Base-by-base conservation (phyloP, 1,140 invertebrate species). In the Varroa destructor region DNA sequence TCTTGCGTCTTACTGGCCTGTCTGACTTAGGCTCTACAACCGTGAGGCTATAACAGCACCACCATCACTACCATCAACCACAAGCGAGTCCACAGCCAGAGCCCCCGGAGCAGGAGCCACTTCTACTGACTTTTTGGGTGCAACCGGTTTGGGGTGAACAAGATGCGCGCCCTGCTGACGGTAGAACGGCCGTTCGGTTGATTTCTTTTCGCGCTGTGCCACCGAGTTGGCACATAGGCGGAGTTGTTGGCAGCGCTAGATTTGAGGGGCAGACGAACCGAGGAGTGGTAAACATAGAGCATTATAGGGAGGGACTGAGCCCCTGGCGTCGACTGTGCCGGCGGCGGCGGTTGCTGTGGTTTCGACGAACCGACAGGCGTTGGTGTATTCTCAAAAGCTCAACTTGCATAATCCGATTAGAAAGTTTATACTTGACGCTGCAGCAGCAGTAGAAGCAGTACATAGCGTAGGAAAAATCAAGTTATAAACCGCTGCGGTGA, bases 381-480 rank as follows among this genome's bases (percentile, higher is more conserved):
- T 51, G 46, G 46, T 51, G 46, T 51, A 51, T 67, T 40, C 61
- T 67, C 61, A 67, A 67, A 67, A 67, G 61, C 40, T 46, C 40
- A 67, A 67, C 61, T 67, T 67, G 61, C 61, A 67, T 67, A 67
- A 67, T 67, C 61, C 61, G 61, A 67, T 67, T 67, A 67, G 61
- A 67, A 67, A 67, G 61, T 67, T 67, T 67, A 67, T 67, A 67
- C 46, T 67, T 37, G 14, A 67, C 61, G 61, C 12, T 8, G 46
- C 46, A 8, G 46, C 46, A 8, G 3, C 8, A 25, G 25, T 25
- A 25, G 25, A 25, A 25, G 25, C 25, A 25, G 25, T 25, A 25
- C 25, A 25, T 3, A 51, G 46, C 12, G 61, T 46, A 67, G 40
- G 40, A 67, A 67, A 67, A 67, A 67, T 67, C 61, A 67, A 67